Evolutionary conservation across 2,797 vertebrate genomes (phyloP).

Genomic region (Chaunax sp.): DNA sequence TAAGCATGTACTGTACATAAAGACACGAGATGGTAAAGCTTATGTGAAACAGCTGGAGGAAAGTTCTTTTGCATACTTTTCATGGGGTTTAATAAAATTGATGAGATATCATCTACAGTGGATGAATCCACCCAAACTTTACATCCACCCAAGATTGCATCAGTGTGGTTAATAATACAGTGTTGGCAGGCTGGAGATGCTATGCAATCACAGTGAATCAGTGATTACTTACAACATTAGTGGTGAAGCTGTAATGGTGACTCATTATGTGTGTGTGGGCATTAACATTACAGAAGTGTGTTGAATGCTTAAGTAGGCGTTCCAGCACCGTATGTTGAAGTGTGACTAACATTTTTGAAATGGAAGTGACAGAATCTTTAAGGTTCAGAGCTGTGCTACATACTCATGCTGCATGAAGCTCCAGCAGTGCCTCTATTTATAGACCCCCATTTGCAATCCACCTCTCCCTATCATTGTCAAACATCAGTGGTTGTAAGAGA

Average conservation of each 20-base stretch:
- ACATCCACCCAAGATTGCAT: not conserved
- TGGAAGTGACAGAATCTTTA: constrained; percentile 8
- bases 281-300: not conserved
- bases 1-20: too few relatives aligned
- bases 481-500: constrained; percentile 59
- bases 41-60: not conserved
- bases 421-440: constrained; percentile 56
- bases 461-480: constrained; percentile 57
- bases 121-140: not conserved
- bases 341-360: constrained; percentile 25
- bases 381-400: constrained; percentile 6
- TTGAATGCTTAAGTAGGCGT: not conserved
- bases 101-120: not conserved
- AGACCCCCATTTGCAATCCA: constrained; percentile 46
- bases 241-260: not conserved
- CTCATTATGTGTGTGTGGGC: not conserved
- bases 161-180: not conserved
- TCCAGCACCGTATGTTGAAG: not conserved
- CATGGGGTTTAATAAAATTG: not conserved
- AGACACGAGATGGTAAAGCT: not conserved
- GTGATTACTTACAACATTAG: not conserved
- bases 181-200: not conserved
- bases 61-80: not conserved
- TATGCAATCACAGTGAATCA: constrained; percentile 18
- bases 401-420: constrained; percentile 39